These are phyloP conservation scores for Drosophila nr. perissopoda DNA, from an alignment of 2,888 invertebrate species.

Conservation along the genomic window DNA sequence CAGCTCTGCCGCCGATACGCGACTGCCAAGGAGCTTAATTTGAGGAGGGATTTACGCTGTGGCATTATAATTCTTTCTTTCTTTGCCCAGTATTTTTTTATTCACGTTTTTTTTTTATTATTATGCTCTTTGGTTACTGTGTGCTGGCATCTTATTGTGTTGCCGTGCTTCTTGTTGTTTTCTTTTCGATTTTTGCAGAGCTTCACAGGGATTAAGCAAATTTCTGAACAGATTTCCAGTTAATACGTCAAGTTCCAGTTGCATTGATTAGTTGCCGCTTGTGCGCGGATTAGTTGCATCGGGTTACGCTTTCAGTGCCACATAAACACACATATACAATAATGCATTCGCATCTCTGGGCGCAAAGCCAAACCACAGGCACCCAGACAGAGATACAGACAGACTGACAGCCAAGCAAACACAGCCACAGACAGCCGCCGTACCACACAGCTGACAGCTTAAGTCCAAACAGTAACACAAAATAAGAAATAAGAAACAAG, in stretches of 20 bases:
- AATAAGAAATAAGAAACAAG: conserved; percentile 3
- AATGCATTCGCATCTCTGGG: conserved; percentile 35
- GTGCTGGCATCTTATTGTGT: conserved; percentile 56
- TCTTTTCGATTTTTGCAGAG: conserved; percentile 45
- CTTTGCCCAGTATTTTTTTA: conserved; percentile 17
- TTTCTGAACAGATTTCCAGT: conserved; percentile 76
- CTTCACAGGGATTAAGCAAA: conserved; percentile 78
- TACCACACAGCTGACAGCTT: conserved; percentile 64
- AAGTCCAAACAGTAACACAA: conserved; percentile 66
- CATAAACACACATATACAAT: neutral
- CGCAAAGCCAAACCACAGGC: conserved; percentile 66
- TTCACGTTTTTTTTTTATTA: conserved; percentile 25
- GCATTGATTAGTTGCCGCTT: conserved; percentile 51
- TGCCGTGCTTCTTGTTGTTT: conserved; percentile 28
- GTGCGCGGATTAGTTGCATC: conserved; percentile 58
- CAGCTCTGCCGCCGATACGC: conserved; percentile 54
- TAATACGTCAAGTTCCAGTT: conserved; percentile 23
- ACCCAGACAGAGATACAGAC: conserved; percentile 16
- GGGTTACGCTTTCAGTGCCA: conserved; percentile 44
- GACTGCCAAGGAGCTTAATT: conserved; percentile 82
- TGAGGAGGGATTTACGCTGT: conserved; percentile 80
- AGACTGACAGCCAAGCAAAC: neutral
- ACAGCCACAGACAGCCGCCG: conserved; percentile 29
- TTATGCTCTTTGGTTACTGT: conserved; percentile 19
- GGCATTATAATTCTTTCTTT: conserved; percentile 75